Evolutionary conservation across 1,140 invertebrate genomes (phyloP), one percentile per base, ranked within the genome.

Genomic region (Drosophila santomea): DNA sequence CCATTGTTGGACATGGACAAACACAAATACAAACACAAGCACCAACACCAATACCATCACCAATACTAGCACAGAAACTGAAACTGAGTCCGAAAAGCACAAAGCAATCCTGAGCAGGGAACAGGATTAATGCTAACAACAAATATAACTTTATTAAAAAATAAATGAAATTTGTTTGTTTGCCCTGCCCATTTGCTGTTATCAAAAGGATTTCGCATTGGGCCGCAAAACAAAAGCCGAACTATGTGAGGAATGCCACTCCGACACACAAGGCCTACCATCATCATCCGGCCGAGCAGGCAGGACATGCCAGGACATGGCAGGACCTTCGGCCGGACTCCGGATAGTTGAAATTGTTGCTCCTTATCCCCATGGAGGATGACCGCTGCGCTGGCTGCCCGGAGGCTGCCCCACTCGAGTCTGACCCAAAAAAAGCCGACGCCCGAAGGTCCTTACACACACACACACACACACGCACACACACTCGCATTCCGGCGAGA

Each of bases 111-210:
- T 15, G 12, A 14, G 14, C 38, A 14, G 38, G 14, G 68, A 14
- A 32, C 58, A 74, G 80, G 71, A 77, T 89, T 88, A 86, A 88
- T 80, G 80, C 75, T 71, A 77, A 89, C 80, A 89, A 80, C 84
- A 88, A 88, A 88, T 89, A 89, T 89, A 88, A 88, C 84, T 88
- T 88, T 88, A 88, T 88, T 88, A 88, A 89, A 88, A 88, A 89
- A 88, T 89, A 88, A 80, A 88, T 88, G 80, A 88, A 86, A 86
- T 86, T 86, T 76, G 81, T 80, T 50, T 77, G 76, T 52, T 64
- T 75, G 60, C 69, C 38, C 39, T 47, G 57, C 11, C 44, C 41
- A 54, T 61, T 47, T 55, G 73, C 57, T 71, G 64, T 32, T 76
- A 52, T 78, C 57, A 78, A 78, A 71, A 72, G 64, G 66, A 63